These are phyloP conservation scores for Wiebesia pumilae DNA, from an alignment of 1,140 invertebrate species.

Conservation along the genomic window DNA sequence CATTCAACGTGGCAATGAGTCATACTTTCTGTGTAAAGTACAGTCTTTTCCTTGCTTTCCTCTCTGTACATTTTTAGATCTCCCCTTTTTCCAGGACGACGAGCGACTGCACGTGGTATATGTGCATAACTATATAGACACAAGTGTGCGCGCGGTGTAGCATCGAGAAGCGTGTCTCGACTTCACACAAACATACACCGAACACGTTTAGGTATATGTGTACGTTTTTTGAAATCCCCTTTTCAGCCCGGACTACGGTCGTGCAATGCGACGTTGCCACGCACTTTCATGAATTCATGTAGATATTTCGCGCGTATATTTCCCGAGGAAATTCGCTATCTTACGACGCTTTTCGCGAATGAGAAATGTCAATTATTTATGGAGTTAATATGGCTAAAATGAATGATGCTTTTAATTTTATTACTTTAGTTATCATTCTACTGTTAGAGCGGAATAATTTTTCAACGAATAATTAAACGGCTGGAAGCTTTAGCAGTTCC, in stretches of 20 bases:
- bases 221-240: conserved; percentile 28
- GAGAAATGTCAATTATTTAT: not conserved
- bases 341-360: not conserved
- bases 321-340: conserved; percentile 17
- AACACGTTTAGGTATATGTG: not conserved
- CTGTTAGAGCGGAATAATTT: not conserved
- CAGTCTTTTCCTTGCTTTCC: not conserved
- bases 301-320: conserved; percentile 5
- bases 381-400: not conserved
- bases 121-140: not conserved
- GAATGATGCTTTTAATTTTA: not conserved
- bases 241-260: not conserved
- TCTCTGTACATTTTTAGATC: conserved; percentile 35
- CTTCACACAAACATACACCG: conserved; percentile 12
- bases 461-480: not conserved
- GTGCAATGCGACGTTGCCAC: conserved; percentile 38
- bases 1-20: conserved; percentile 39
- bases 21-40: conserved; percentile 20
- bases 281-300: conserved; percentile 13
- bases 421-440: not conserved
- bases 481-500: not conserved
- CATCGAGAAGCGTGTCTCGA: conserved; percentile 8
- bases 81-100: conserved; percentile 17
- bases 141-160: not conserved
- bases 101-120: not conserved